Conservation (phyloP, 2,797 vertebrate species). For the Enteromius afrohamiltoni region DNA sequence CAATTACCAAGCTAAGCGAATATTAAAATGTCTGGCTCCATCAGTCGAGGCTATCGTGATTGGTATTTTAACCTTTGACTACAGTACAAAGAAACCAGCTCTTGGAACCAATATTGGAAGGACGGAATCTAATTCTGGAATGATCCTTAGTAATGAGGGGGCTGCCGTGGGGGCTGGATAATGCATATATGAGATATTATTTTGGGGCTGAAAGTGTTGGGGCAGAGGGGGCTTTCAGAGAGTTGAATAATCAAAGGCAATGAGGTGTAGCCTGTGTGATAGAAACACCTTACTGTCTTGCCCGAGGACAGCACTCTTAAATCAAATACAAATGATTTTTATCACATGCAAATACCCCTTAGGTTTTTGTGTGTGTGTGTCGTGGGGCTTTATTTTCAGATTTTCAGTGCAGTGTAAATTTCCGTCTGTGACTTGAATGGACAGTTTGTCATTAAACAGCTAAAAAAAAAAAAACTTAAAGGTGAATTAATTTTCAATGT, state of each 20-base stretch:
- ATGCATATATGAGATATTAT: slow-evolving; percentile 96
- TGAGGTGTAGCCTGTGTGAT: slow-evolving; percentile 90
- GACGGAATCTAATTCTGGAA: slow-evolving; percentile 96
- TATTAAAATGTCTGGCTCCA: slow-evolving; percentile 99
- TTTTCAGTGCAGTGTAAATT: background rate
- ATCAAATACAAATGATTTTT: slow-evolving; percentile 75
- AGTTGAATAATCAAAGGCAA: slow-evolving; percentile 93
- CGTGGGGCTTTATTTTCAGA: slow-evolving; percentile 11
- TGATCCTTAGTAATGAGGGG: slow-evolving; percentile 98
- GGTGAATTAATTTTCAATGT: slow-evolving; percentile 6
- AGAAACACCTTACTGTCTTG: slow-evolving; percentile 88
- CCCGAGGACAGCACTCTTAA: slow-evolving; percentile 84
- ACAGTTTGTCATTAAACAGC: slow-evolving; percentile 3
- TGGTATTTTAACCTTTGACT: slow-evolving; percentile 99
- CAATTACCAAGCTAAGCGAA: slow-evolving; percentile 95
- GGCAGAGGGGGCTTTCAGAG: slow-evolving; percentile 81
- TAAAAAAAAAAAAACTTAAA: background rate
- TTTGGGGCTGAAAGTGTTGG: slow-evolving; percentile 88
- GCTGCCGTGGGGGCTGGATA: slow-evolving; percentile 78
- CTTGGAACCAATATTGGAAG: slow-evolving; percentile 91
- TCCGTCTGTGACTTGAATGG: background rate
- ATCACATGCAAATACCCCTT: slow-evolving; percentile 56
- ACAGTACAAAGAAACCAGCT: slow-evolving; percentile 89
- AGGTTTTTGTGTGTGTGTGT: slow-evolving; percentile 11
- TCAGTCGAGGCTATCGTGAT: slow-evolving; percentile 96